Percentiles rank a stretch among this genome's conserved stretches.
phyloP scores from a whole-genome alignment of 1,140 invertebrate genomes.

The Drosophila fuyamai region DNA sequence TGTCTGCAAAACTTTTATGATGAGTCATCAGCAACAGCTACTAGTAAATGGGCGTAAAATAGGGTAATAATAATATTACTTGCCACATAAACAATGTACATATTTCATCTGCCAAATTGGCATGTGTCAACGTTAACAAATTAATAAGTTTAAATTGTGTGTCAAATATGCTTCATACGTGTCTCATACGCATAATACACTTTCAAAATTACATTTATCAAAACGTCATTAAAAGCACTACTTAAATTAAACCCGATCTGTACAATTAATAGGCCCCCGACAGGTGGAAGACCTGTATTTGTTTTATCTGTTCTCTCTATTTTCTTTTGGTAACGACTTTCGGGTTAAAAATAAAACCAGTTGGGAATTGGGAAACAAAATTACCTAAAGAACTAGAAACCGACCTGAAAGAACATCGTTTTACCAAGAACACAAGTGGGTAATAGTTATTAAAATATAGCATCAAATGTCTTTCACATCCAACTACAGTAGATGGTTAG shows the following conservation, averaged over 20 bases:
- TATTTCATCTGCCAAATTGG: slow-evolving; percentile 21
- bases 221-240: background rate
- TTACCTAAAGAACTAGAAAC: background rate
- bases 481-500: background rate
- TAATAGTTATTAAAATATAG: slow-evolving; percentile 1
- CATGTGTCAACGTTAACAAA: slow-evolving; percentile 24
- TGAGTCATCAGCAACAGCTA: slow-evolving; percentile 39
- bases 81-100: slow-evolving; percentile 46
- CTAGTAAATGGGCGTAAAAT: slow-evolving; percentile 21
- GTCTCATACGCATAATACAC: background rate
- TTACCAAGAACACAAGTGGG: background rate
- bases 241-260: slow-evolving; percentile 5
- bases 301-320: slow-evolving; percentile 19
- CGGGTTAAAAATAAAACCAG: slow-evolving; percentile 26
- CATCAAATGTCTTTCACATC: background rate
- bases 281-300: slow-evolving; percentile 36
- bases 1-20: slow-evolving; percentile 32
- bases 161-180: background rate
- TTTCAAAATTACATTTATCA: background rate
- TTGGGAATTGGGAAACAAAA: slow-evolving; percentile 23
- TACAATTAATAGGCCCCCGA: slow-evolving; percentile 5
- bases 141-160: slow-evolving; percentile 15
- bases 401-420: background rate
- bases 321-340: slow-evolving; percentile 32
- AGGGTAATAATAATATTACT: slow-evolving; percentile 19